Conservation (phyloP, 1,140 invertebrate genomes). For the Oedothorax gibbosus region DNA sequence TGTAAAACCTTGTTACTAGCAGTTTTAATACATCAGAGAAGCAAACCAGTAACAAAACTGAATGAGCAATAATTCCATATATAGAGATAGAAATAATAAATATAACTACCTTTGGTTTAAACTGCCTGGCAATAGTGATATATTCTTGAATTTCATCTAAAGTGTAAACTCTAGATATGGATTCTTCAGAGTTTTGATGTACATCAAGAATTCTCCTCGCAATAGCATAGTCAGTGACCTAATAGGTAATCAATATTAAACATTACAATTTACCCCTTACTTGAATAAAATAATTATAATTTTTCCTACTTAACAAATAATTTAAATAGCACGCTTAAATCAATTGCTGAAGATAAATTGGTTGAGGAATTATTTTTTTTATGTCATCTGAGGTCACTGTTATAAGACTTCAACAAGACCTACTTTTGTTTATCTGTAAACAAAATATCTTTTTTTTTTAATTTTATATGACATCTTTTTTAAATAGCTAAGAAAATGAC, state of each 20-base stretch:
- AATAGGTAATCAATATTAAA: conserved; percentile 59
- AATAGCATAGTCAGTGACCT: conserved; percentile 92
- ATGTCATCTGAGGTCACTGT: too few relatives aligned
- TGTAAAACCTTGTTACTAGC: background rate
- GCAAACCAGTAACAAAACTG: background rate
- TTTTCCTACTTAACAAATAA: too few relatives aligned
- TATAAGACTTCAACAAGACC: too few relatives aligned
- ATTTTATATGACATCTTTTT: conserved; percentile 72
- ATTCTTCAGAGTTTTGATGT: conserved; percentile 84
- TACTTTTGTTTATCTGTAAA: too few relatives aligned
- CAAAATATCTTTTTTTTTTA: too few relatives aligned
- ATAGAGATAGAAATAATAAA: background rate
- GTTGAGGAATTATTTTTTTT: too few relatives aligned
- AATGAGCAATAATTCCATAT: background rate
- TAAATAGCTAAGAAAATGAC: conserved; percentile 95
- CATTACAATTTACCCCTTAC: too few relatives aligned
- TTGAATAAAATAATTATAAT: too few relatives aligned
- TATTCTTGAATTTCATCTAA: conserved; percentile 91
- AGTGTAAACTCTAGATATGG: conserved; percentile 83
- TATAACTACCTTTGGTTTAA: conserved; percentile 88
- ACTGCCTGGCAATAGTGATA: conserved; percentile 95
- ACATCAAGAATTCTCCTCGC: conserved; percentile 95
- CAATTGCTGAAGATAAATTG: too few relatives aligned
- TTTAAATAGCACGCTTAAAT: too few relatives aligned
- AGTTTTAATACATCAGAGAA: background rate